These are phyloP conservation scores for Phortica okadai DNA, from an alignment of 2,888 invertebrate species.

Conservation along the genomic window DNA sequence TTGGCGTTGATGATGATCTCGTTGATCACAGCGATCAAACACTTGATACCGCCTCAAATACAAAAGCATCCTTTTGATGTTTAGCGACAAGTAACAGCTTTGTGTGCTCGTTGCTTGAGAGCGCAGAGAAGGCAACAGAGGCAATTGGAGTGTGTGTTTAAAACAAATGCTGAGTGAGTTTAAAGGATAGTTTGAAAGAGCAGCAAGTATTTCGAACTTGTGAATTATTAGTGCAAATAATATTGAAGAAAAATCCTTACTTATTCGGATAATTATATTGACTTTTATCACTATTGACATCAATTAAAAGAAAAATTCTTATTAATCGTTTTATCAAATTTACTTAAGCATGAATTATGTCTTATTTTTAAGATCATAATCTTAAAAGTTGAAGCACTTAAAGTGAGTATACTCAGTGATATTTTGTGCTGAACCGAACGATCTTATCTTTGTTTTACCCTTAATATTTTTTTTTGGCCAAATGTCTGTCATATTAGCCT, in stretches of 20 bases:
- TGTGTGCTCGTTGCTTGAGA: not conserved
- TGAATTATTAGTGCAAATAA: not conserved
- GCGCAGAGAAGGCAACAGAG: not conserved
- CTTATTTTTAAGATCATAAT: no score
- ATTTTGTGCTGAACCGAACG: no score
- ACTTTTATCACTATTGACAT: no score
- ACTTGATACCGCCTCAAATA: constrained; percentile 46
- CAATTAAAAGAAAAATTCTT: no score
- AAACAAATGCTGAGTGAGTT: not conserved
- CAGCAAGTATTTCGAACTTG: not conserved
- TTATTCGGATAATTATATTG: no score
- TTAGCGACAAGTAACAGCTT: constrained; percentile 55
- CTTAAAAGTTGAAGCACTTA: no score
- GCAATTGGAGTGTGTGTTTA: not conserved
- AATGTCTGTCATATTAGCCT: not conserved
- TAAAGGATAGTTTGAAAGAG: not conserved
- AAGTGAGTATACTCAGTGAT: no score
- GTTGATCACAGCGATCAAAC: constrained; percentile 62
- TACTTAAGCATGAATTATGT: no score
- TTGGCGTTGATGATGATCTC: constrained; percentile 44
- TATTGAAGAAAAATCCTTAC: no score
- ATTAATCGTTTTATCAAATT: no score
- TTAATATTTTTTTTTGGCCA: not conserved
- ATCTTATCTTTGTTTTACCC: not conserved
- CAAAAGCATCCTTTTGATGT: constrained; percentile 55